These are phyloP conservation scores for Bellardia pandia DNA, from an alignment of 2,888 invertebrate species.

Conservation along the genomic window DNA sequence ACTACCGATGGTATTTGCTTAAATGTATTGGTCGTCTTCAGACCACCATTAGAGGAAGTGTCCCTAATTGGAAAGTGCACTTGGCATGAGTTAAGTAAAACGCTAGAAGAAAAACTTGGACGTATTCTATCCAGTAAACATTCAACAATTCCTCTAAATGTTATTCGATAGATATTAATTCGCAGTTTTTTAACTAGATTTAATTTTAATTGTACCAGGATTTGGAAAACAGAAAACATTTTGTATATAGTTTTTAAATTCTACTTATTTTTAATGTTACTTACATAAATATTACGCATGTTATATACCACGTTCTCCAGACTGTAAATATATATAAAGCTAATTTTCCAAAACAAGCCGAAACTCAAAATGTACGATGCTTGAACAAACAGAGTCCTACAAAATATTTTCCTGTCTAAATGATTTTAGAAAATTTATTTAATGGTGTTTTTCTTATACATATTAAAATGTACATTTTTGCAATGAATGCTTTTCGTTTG, in stretches of 20 bases:
- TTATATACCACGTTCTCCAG: too few species aligned
- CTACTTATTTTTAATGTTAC: constrained; percentile 4
- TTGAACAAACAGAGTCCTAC: too few species aligned
- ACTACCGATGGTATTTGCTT: constrained; percentile 91
- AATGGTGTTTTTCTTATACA: too few species aligned
- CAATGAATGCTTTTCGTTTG: too few species aligned
- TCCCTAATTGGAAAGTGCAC: constrained; percentile 94
- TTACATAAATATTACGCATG: not conserved
- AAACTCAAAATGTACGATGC: not conserved
- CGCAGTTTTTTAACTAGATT: not conserved
- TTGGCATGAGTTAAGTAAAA: constrained; percentile 92
- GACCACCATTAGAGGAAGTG: constrained; percentile 93
- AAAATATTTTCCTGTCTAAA: too few species aligned
- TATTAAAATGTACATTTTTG: too few species aligned
- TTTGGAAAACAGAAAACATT: constrained; percentile 8
- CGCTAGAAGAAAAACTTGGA: constrained; percentile 88
- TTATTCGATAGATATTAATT: constrained; percentile 86
- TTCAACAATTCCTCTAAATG: constrained; percentile 92
- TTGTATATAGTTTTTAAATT: constrained; percentile 47
- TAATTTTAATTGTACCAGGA: not conserved
- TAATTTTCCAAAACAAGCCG: not conserved
- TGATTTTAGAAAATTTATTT: too few species aligned
- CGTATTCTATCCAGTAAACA: constrained; percentile 89
- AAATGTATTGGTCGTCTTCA: constrained; percentile 92
- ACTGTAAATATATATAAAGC: not conserved